A percentile compares a stretch with the other conserved stretches of the same genome.
Conservation (phyloP, 2,888 invertebrate species). For the Calameuta filiformis region DNA sequence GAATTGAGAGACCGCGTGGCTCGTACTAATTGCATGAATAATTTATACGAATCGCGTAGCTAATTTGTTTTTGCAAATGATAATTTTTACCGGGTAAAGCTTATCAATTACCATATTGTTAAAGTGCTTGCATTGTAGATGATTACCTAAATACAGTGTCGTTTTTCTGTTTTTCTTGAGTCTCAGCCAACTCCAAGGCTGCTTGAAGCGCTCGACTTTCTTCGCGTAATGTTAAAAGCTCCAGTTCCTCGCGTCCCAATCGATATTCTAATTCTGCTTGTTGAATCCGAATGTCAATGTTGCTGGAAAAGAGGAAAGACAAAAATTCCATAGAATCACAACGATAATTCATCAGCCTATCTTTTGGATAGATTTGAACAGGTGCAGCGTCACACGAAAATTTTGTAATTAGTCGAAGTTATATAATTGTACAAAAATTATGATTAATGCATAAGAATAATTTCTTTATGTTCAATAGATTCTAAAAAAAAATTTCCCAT, state of each 20-base stretch:
- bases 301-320: slow-evolving; percentile 69
- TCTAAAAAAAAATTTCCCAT: slow-evolving; percentile 29
- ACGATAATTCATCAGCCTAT: neutral
- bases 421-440: neutral
- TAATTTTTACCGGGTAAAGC: neutral
- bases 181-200: slow-evolving; percentile 75
- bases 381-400: neutral
- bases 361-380: neutral
- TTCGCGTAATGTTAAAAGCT: slow-evolving; percentile 84
- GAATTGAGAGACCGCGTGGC: neutral
- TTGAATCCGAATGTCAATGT: slow-evolving; percentile 89
- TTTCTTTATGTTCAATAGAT: neutral
- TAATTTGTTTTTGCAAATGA: neutral
- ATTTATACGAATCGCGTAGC: neutral
- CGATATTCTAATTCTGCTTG: slow-evolving; percentile 92
- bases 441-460: neutral
- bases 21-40: neutral
- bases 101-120: neutral
- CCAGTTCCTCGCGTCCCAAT: slow-evolving; percentile 87
- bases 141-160: slow-evolving; percentile 72
- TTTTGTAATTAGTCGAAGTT: neutral
- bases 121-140: neutral
- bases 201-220: slow-evolving; percentile 83
- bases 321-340: slow-evolving; percentile 9
- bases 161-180: slow-evolving; percentile 67